Percentiles rank a stretch among this genome's conserved stretches.
Evolutionary conservation across 92 coral and sea anemone species (phyloP).

Genomic region (Epizoanthus scotinus): DNA sequence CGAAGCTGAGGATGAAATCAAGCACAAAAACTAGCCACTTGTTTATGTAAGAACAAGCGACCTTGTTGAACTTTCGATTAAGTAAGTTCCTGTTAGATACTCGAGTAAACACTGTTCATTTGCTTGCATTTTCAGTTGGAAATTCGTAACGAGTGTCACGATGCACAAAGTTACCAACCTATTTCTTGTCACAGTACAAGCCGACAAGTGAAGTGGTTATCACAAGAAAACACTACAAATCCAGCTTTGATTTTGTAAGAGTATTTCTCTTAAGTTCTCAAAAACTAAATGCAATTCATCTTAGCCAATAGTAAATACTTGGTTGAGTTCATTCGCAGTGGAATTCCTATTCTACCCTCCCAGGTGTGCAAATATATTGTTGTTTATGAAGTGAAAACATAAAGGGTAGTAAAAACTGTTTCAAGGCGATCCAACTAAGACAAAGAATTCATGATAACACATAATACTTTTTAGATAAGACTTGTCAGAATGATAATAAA

Average conservation of each 20-base stretch:
- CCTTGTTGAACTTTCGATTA: slow-evolving; percentile 29
- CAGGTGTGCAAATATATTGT: neutral
- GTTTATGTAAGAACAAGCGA: slow-evolving; percentile 10
- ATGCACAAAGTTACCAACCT: neutral
- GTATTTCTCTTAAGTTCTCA: neutral
- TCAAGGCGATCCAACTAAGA: slow-evolving; percentile 19
- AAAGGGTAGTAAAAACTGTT: neutral
- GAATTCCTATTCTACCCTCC: no score
- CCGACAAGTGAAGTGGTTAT: neutral
- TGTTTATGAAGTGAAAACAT: neutral
- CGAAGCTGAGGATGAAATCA: slow-evolving; percentile 20
- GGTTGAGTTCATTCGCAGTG: no score
- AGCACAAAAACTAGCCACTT: slow-evolving; percentile 36
- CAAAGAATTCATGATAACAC: slow-evolving; percentile 28
- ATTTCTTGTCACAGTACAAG: neutral
- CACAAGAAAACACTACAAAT: neutral
- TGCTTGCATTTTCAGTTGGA: slow-evolving; percentile 13
- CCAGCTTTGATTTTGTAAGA: neutral
- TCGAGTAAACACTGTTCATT: neutral
- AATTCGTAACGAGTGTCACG: neutral
- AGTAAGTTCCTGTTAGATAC: slow-evolving; percentile 18
- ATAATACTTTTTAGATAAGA: slow-evolving; percentile 31
- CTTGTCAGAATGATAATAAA: slow-evolving; percentile 43
- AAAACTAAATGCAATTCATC: no score
- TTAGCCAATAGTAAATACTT: no score